phyloP scores from a whole-genome alignment of 2,113 vertebrate genomes.

The Rhagologus leucostigma region DNA sequence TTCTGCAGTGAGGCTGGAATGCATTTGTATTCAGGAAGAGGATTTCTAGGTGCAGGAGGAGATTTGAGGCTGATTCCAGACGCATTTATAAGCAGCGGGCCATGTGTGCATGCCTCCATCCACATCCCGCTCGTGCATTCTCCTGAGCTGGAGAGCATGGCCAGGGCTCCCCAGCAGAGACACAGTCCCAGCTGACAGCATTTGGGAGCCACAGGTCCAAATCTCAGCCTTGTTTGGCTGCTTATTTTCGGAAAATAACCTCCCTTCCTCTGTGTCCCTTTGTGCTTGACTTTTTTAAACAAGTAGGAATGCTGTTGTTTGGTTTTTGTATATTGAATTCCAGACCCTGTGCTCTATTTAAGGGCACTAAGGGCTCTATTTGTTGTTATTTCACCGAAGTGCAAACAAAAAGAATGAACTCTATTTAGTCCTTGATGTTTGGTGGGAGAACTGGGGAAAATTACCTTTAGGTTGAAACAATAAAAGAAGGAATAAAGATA shows the following conservation, averaged over 20 bases:
- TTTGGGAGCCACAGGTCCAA: neutral
- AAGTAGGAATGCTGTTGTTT: neutral
- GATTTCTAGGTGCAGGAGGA: neutral
- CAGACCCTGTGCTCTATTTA: neutral
- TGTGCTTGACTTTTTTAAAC: neutral
- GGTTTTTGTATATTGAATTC: neutral
- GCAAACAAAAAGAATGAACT: neutral
- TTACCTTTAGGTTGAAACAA: neutral
- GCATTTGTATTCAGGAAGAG: conserved; percentile 28
- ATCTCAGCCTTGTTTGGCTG: neutral
- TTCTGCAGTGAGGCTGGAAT: neutral
- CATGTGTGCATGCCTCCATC: neutral
- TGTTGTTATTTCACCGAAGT: neutral
- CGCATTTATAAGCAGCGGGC: fast-evolving
- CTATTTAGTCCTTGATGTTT: neutral
- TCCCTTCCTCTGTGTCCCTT: neutral
- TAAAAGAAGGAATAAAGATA: neutral
- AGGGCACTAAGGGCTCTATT: neutral
- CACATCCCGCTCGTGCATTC: neutral
- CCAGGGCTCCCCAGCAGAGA: neutral
- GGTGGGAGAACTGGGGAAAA: neutral
- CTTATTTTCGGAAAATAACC: neutral
- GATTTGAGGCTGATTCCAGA: neutral
- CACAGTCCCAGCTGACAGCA: neutral
- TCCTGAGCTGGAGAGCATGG: fast-evolving